Evolutionary conservation across 2,888 invertebrate species (phyloP).

Genomic region (Mellilla xanthometata): DNA sequence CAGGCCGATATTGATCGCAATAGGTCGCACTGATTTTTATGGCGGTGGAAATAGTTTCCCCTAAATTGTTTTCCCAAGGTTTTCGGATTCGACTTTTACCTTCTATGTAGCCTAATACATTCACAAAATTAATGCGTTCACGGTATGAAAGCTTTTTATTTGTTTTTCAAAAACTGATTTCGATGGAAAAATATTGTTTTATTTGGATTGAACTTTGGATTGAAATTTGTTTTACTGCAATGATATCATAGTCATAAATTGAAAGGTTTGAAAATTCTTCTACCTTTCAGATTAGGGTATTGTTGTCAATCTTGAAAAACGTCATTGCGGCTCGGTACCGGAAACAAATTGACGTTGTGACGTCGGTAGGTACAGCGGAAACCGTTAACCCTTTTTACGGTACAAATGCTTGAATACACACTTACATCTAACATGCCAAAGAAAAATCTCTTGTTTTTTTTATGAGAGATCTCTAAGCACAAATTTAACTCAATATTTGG

Average conservation of each 20-base stretch:
- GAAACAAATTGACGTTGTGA: constrained; percentile 52
- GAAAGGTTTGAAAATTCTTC: constrained; percentile 33
- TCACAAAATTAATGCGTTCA: background rate
- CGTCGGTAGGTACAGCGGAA: constrained; percentile 43
- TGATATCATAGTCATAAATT: constrained; percentile 41
- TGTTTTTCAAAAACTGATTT: background rate
- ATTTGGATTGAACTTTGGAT: background rate
- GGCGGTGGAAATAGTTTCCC: constrained; percentile 18
- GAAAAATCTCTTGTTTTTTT: constrained; percentile 24
- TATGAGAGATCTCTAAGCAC: constrained; percentile 24
- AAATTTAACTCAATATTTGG: constrained; percentile 17
- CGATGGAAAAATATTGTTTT: constrained; percentile 11
- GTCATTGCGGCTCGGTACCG: constrained; percentile 38
- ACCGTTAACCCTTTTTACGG: constrained; percentile 51
- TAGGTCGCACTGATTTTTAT: constrained; percentile 38
- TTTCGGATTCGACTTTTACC: background rate
- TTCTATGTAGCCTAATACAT: background rate
- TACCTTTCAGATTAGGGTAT: constrained; percentile 45
- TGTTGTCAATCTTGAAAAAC: constrained; percentile 47
- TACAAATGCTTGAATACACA: constrained; percentile 33
- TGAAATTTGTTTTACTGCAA: constrained; percentile 10
- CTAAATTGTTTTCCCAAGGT: constrained; percentile 13
- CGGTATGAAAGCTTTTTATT: constrained; percentile 1
- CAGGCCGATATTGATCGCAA: constrained; percentile 52
- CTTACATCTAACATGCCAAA: constrained; percentile 23